Conservation (phyloP, 2,797 vertebrate genomes). For the Denticeps clupeoides region DNA sequence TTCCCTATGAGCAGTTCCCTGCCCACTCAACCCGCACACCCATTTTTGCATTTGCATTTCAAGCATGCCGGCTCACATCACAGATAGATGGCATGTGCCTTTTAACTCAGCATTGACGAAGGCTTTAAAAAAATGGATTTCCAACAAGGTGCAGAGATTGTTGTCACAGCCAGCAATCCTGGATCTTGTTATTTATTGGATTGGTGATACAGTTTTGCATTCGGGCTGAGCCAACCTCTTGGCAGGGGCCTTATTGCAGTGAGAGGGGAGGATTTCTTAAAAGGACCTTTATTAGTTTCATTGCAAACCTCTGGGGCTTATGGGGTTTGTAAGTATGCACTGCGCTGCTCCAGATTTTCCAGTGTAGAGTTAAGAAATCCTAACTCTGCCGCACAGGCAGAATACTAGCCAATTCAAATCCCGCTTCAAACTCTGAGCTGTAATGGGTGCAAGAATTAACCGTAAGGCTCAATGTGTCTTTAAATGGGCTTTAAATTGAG, state of each 20-base stretch:
- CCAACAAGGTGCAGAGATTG: conserved; percentile 11
- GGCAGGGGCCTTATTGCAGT: conserved; percentile 30
- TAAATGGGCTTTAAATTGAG: too few relatives aligned
- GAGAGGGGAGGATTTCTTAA: conserved; percentile 44
- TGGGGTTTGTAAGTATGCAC: conserved; percentile 45
- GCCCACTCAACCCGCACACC: conserved; percentile 21
- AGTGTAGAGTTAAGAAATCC: conserved; percentile 38
- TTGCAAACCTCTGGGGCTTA: conserved; percentile 50
- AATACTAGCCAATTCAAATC: conserved; percentile 28
- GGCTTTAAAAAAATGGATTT: conserved; percentile 22
- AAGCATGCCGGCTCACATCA: conserved; percentile 3
- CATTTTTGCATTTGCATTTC: conserved; percentile 28
- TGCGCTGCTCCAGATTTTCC: conserved; percentile 50
- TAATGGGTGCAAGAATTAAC: not conserved
- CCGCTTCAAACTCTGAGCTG: conserved; percentile 8
- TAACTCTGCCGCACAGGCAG: conserved; percentile 21
- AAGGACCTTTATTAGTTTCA: conserved; percentile 57
- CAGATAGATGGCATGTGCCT: not conserved
- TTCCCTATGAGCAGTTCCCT: conserved; percentile 26
- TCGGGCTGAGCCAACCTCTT: conserved; percentile 30
- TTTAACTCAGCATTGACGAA: conserved; percentile 18
- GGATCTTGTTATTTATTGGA: conserved; percentile 39
- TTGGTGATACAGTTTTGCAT: conserved; percentile 34
- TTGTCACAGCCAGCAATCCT: conserved; percentile 27
- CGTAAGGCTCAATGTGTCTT: too few relatives aligned